Percentiles rank a stretch among this genome's conserved stretches.
phyloP scores from a whole-genome alignment of 2,797 vertebrate species.

The Saxicola maurus region DNA sequence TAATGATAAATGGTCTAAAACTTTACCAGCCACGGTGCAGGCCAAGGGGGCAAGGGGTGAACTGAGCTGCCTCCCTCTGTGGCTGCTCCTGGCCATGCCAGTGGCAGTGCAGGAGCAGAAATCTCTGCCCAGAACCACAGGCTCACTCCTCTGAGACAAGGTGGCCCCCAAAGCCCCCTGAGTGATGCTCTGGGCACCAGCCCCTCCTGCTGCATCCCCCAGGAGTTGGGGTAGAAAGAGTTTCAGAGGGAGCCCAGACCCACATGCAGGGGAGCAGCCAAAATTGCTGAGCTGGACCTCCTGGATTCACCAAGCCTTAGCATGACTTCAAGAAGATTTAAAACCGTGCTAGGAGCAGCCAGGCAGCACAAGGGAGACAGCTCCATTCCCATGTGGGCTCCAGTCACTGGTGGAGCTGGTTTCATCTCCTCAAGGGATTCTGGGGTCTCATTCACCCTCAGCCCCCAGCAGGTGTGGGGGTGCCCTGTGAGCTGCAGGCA shows the following conservation, averaged over 20 bases:
- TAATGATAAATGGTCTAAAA: not conserved
- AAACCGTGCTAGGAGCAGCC: rapidly evolving
- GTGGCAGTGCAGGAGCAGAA: not conserved
- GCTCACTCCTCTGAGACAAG: rapidly evolving
- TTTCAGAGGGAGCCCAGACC: not conserved
- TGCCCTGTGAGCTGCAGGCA: not conserved
- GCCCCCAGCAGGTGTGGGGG: not conserved
- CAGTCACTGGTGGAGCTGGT: rapidly evolving
- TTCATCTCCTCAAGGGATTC: not conserved
- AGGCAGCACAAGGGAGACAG: not conserved
- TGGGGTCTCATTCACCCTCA: not conserved
- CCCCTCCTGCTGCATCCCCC: not conserved
- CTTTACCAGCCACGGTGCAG: rapidly evolving
- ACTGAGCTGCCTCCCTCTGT: not conserved
- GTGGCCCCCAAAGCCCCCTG: not conserved
- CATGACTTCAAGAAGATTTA: rapidly evolving
- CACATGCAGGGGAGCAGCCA: rapidly evolving
- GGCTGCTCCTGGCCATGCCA: rapidly evolving
- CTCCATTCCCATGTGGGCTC: rapidly evolving
- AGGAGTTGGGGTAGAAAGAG: not conserved
- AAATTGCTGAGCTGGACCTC: not conserved
- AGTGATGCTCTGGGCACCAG: not conserved
- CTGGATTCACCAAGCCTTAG: rapidly evolving
- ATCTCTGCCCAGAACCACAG: not conserved
- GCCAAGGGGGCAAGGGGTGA: not conserved